A percentile compares a stretch with the other conserved stretches of the same genome.
Evolutionary conservation across 1,140 invertebrate species (phyloP).

Genomic region (Pseudomyrmex dendroicus): DNA sequence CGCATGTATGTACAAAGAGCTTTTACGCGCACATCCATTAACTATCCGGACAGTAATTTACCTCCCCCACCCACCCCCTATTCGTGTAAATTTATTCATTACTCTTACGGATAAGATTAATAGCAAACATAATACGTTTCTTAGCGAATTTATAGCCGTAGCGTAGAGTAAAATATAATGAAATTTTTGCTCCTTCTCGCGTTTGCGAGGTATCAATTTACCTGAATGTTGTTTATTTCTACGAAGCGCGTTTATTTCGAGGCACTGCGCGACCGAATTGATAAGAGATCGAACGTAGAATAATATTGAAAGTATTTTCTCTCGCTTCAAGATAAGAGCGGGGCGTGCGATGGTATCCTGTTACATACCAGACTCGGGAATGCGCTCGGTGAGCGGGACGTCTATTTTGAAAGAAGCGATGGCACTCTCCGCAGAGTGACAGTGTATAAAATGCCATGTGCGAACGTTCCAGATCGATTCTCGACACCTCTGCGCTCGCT

Average conservation of each 20-base stretch:
- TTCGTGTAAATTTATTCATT: conserved; percentile 6
- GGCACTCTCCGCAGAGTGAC: neutral
- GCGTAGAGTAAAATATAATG: no score
- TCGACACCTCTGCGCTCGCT: conserved; percentile 2
- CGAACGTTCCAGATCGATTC: conserved; percentile 38
- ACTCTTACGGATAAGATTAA: neutral
- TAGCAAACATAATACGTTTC: no score
- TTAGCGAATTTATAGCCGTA: no score
- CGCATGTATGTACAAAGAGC: no score
- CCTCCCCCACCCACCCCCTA: no score
- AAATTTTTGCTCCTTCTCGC: no score
- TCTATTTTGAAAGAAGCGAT: conserved; percentile 38
- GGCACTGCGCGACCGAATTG: neutral
- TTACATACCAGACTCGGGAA: conserved; percentile 19
- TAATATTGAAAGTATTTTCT: conserved; percentile 39
- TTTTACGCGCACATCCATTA: neutral
- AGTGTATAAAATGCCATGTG: conserved; percentile 27
- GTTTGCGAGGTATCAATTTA: no score
- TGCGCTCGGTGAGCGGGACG: conserved; percentile 36
- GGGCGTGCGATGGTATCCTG: neutral
- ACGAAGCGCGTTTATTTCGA: neutral
- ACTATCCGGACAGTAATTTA: conserved; percentile 6
- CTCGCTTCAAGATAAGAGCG: conserved; percentile 8
- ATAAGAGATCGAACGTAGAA: conserved; percentile 12
- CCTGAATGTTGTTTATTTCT: neutral